Conservation (phyloP, 2,797 vertebrate species). For the Benthosema pterotum region DNA sequence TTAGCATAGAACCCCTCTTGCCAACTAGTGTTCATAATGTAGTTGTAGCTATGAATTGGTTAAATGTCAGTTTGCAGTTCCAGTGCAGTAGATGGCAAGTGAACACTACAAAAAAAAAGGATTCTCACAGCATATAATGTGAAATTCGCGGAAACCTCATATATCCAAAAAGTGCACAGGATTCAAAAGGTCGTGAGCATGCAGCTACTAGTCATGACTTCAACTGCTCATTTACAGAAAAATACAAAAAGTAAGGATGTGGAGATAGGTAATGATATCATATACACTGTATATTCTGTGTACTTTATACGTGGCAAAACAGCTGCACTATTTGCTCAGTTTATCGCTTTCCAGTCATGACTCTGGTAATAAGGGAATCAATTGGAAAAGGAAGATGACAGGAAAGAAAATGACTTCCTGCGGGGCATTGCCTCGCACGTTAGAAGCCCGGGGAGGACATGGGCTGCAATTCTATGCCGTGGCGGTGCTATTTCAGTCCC, state of each 20-base stretch:
- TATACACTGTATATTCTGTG: too few species aligned
- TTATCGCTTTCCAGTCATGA: background rate
- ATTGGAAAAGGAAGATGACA: background rate
- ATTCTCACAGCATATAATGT: too few species aligned
- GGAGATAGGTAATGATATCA: too few species aligned
- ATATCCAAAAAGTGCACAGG: too few species aligned
- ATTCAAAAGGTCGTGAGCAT: too few species aligned
- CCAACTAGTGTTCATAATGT: background rate
- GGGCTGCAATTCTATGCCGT: background rate
- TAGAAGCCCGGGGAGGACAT: slow-evolving; percentile 3
- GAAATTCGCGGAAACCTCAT: too few species aligned
- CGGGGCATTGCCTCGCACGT: background rate
- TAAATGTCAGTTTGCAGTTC: background rate
- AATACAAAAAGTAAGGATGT: too few species aligned
- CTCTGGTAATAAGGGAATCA: background rate
- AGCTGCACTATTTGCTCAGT: background rate
- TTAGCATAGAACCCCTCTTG: too few species aligned
- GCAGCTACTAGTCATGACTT: too few species aligned
- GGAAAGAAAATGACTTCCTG: background rate
- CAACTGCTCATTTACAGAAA: too few species aligned
- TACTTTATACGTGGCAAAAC: background rate
- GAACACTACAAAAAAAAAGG: too few species aligned
- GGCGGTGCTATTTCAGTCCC: background rate
- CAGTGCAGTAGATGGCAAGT: too few species aligned
- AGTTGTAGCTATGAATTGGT: background rate